Evolutionary conservation across 1,140 invertebrate genomes (phyloP), one percentile per base, ranked within the genome.

Genomic region (Popillia japonica): DNA sequence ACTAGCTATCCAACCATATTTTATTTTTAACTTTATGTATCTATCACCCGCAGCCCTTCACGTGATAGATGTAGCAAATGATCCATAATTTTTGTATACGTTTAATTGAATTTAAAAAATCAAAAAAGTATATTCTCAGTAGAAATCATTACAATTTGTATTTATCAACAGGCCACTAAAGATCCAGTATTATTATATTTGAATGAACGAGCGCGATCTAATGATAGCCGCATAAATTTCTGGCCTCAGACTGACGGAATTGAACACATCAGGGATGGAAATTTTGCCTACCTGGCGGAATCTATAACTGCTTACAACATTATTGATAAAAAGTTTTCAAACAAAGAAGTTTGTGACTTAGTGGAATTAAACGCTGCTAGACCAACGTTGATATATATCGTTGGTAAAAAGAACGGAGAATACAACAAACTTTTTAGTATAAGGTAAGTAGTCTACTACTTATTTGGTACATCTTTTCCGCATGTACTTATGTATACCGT

Each of bases 281-380:
- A 68, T 27, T 68, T 68, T 34, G 61, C 61, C 22, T 68, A 68
- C 22, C 8, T 34, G 9, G 61, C 61, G 14, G 61, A 68, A 68
- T 27, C 61, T 23, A 20, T 68, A 68, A 68, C 61, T 10, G 22
- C 61, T 6, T 68, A 68, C 22, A 34, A 34, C 22, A 68, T 14
- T 23, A 68, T 68, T 11, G 61, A 68, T 0, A 22, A 68, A 68
- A 23, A 23, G 6, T 68, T 68, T 68, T 68, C 61, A 6, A 68
- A 68, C 27, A 22, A 68, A 68, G 20, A 68, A 34, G 27, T 68
- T 27, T 68, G 61, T 34, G 61, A 68, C 27, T 27, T 34, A 22
- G 8, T 14, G 6, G 61, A 68, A 27, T 27, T 68, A 68, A 68
- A 68, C 22, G 61, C 61, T 1, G 61, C 61, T 3, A 17, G 22